Percentiles rank a stretch among this genome's conserved stretches.
Conservation (phyloP, 2,113 vertebrate genomes). For the Hippoglossus stenolepis region DNA sequence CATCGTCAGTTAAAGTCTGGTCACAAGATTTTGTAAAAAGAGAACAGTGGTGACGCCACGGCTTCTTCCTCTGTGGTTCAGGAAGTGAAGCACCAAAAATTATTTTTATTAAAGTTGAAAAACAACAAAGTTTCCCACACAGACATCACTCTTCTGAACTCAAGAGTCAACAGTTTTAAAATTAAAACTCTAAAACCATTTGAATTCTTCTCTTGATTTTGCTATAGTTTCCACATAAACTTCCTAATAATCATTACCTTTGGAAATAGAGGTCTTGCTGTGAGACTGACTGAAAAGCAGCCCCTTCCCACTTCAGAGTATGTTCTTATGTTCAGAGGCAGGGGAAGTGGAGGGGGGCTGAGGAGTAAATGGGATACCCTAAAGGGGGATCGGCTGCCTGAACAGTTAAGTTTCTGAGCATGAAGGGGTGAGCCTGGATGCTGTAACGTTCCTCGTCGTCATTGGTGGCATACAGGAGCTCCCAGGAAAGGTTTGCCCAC, state of each 20-base stretch:
- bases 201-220: slow-evolving; percentile 19
- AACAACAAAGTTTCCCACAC: slow-evolving; percentile 10
- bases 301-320: neutral
- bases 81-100: no score
- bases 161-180: slow-evolving; percentile 13
- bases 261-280: slow-evolving; percentile 3
- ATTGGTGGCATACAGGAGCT: slow-evolving; percentile 96
- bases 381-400: slow-evolving; percentile 96
- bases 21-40: no score
- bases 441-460: slow-evolving; percentile 98
- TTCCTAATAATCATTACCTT: neutral
- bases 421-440: slow-evolving; percentile 94
- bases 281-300: neutral
- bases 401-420: slow-evolving; percentile 93
- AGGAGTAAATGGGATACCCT: slow-evolving; percentile 96
- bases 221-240: neutral
- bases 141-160: neutral
- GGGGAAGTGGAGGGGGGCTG: slow-evolving; percentile 88
- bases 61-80: no score
- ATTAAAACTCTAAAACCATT: neutral
- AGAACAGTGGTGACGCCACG: no score
- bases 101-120: neutral
- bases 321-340: slow-evolving; percentile 81
- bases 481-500: slow-evolving; percentile 99
- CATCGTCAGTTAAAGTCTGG: neutral